These are phyloP conservation scores for Trichonephila inaurata DNA, from an alignment of 1,140 invertebrate genomes.

Conservation along the genomic window DNA sequence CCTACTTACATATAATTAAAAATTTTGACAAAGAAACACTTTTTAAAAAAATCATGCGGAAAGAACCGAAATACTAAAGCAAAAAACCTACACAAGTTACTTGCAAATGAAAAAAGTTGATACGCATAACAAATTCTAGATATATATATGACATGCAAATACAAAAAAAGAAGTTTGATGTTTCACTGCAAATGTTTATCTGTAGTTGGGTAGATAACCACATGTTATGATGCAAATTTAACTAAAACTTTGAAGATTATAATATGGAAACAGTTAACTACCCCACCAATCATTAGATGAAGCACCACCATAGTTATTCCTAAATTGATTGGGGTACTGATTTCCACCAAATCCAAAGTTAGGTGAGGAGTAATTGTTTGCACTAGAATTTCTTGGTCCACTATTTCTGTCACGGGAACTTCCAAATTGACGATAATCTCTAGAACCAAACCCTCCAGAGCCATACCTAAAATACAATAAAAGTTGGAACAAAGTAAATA, in stretches of 20 bases:
- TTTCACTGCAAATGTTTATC: slow-evolving; percentile 48
- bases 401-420: slow-evolving; percentile 68
- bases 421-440: slow-evolving; percentile 91
- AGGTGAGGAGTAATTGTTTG: slow-evolving; percentile 68
- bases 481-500: background rate
- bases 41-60: background rate
- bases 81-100: background rate
- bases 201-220: slow-evolving; percentile 1
- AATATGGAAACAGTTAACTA: slow-evolving; percentile 66
- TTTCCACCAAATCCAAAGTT: slow-evolving; percentile 72
- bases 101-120: slow-evolving; percentile 24
- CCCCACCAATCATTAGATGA: slow-evolving; percentile 76
- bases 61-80: slow-evolving; percentile 1
- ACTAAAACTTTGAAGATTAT: slow-evolving; percentile 63
- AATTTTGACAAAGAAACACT: background rate
- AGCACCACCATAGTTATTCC: slow-evolving; percentile 76
- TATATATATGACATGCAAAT: slow-evolving; percentile 37
- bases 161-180: slow-evolving; percentile 52
- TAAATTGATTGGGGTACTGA: slow-evolving; percentile 72
- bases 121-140: slow-evolving; percentile 36
- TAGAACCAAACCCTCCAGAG: slow-evolving; percentile 87
- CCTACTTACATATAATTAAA: background rate
- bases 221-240: slow-evolving; percentile 58
- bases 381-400: slow-evolving; percentile 71
- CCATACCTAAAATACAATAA: slow-evolving; percentile 78